Percentiles rank a stretch among this genome's conserved stretches.
Evolutionary conservation across 1,140 invertebrate species (phyloP).

Genomic region (Drosophila albomicans): DNA sequence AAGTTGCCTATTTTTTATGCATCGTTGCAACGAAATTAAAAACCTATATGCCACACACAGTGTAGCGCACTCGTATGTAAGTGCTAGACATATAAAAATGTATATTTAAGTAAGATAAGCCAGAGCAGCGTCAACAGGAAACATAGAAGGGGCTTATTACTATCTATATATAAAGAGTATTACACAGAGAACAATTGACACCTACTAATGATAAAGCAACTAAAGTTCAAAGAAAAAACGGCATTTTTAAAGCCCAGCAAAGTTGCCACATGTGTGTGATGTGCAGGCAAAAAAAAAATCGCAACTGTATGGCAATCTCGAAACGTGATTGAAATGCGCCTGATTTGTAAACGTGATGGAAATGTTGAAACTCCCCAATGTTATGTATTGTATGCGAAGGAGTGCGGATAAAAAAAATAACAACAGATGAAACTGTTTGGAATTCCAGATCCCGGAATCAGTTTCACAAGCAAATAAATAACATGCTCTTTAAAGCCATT

Average conservation of each 20-base stretch:
- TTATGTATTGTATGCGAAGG: not conserved
- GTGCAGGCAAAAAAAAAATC: not conserved
- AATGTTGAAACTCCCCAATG: not conserved
- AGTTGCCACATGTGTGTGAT: not conserved
- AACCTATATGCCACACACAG: slow-evolving; percentile 64
- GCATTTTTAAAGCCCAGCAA: not conserved
- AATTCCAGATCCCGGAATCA: slow-evolving; percentile 2
- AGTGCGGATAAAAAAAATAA: not conserved
- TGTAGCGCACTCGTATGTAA: not conserved
- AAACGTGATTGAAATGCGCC: not conserved
- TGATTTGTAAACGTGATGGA: not conserved
- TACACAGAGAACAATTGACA: too few species aligned
- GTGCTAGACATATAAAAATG: not conserved
- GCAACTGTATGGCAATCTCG: not conserved
- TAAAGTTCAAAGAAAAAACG: too few species aligned
- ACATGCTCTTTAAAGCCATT: not conserved
- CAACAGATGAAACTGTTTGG: not conserved
- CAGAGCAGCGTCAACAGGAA: not conserved
- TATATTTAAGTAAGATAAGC: not conserved
- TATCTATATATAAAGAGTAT: not conserved
- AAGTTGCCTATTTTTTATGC: slow-evolving; percentile 68
- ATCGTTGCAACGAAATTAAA: slow-evolving; percentile 74
- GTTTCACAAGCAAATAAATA: not conserved
- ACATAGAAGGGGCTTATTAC: not conserved
- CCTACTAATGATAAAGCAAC: not conserved